These are phyloP conservation scores for Dynastes tityus DNA, from an alignment of 2,888 invertebrate species.

Conservation along the genomic window DNA sequence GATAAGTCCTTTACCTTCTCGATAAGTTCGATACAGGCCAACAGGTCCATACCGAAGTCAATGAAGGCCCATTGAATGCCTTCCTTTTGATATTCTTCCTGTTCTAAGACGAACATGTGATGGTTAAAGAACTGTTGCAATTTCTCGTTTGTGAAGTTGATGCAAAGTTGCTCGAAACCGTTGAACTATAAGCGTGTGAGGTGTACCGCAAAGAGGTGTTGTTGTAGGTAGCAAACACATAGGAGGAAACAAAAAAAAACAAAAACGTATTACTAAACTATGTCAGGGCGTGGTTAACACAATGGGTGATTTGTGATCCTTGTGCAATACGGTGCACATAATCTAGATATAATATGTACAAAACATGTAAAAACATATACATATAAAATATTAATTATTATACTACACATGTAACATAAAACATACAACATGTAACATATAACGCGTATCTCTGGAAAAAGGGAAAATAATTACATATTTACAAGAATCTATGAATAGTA, in stretches of 20 bases:
- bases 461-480: too few species aligned
- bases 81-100: slow-evolving; percentile 93
- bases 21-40: slow-evolving; percentile 86
- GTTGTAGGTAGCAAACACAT: slow-evolving; percentile 36
- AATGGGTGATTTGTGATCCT: slow-evolving; percentile 4
- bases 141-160: slow-evolving; percentile 95
- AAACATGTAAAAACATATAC: background rate
- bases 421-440: slow-evolving; percentile 31
- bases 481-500: too few species aligned
- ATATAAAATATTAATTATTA: slow-evolving; percentile 1
- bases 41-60: slow-evolving; percentile 94
- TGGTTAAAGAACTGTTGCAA: slow-evolving; percentile 96
- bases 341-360: background rate
- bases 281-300: slow-evolving; percentile 27
- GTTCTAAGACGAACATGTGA: slow-evolving; percentile 95
- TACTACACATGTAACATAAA: slow-evolving; percentile 20
- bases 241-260: slow-evolving; percentile 50
- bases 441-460: too few species aligned
- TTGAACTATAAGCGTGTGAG: slow-evolving; percentile 75
- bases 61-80: slow-evolving; percentile 95
- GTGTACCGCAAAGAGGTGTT: slow-evolving; percentile 1
- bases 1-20: slow-evolving; percentile 76
- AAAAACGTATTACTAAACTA: slow-evolving; percentile 47
- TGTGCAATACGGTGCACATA: slow-evolving; percentile 33
- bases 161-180: slow-evolving; percentile 94